Percentiles rank a stretch among this genome's conserved stretches.
Conservation (phyloP, 2,113 vertebrate genomes). For the Riparia riparia region DNA sequence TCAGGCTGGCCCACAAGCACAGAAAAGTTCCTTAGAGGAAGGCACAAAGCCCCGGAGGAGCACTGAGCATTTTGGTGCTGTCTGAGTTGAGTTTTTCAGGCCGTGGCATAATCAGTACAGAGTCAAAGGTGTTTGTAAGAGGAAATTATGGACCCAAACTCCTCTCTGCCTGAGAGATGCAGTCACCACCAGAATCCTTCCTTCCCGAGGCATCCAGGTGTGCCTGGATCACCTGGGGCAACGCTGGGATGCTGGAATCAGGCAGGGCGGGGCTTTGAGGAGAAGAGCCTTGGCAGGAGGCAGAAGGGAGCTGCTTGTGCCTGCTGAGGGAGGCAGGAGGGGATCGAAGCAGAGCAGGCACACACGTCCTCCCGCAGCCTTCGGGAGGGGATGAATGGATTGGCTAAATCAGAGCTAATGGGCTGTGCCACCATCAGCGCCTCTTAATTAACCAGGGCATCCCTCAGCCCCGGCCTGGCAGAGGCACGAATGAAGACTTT, state of each 20-base stretch:
- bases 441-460: neutral
- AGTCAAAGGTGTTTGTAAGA: neutral
- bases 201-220: neutral
- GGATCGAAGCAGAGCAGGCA: neutral
- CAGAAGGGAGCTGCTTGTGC: rapidly evolving
- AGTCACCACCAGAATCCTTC: neutral
- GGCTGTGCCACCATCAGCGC: neutral
- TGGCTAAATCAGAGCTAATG: neutral
- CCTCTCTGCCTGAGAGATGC: rapidly evolving
- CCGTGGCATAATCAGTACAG: rapidly evolving
- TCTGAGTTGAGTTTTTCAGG: neutral
- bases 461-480: neutral
- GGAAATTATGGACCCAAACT: rapidly evolving
- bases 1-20: neutral
- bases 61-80: rapidly evolving
- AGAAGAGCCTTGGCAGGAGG: neutral
- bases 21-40: neutral
- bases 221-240: rapidly evolving
- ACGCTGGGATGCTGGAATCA: neutral
- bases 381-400: neutral
- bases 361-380: neutral
- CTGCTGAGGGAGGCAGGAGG: neutral
- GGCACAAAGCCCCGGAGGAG: neutral
- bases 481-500: neutral
- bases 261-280: neutral